Conservation (phyloP, 2,888 invertebrate genomes). For the Rotaria sp. region DNA sequence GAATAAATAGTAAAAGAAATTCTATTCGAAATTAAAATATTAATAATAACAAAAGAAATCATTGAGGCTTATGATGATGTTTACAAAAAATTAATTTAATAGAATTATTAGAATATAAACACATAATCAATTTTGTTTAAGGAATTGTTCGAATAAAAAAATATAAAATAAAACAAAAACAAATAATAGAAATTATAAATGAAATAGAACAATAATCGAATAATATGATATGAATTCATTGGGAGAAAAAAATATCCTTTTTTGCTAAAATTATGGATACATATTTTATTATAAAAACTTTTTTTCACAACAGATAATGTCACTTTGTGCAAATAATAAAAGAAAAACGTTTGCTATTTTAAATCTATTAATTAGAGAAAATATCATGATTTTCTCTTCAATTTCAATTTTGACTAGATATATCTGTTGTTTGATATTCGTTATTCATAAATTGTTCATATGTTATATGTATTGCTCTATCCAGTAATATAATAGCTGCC, state of each 20-base stretch:
- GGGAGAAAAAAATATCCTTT: not conserved
- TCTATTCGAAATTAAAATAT: no score
- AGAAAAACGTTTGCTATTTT: no score
- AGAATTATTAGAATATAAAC: not conserved
- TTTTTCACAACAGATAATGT: not conserved
- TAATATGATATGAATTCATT: not conserved
- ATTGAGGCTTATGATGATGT: no score
- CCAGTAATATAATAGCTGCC: not conserved
- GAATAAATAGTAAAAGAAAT: not conserved
- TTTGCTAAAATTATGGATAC: not conserved
- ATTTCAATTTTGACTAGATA: not conserved
- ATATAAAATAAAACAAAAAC: not conserved
- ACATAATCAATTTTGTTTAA: not conserved
- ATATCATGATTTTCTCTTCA: not conserved
- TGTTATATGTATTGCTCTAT: slow-evolving; percentile 9
- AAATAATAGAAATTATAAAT: not conserved
- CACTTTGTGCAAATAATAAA: not conserved
- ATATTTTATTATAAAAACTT: no score
- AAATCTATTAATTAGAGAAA: no score
- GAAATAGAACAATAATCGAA: not conserved
- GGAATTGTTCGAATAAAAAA: not conserved
- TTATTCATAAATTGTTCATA: not conserved
- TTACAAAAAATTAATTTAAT: not conserved
- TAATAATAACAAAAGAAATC: no score
- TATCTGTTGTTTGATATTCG: not conserved